Percentiles rank a stretch among this genome's conserved stretches.
These are phyloP conservation scores for Holacanthus passer DNA, from an alignment of 2,113 vertebrate species.

Conservation along the genomic window DNA sequence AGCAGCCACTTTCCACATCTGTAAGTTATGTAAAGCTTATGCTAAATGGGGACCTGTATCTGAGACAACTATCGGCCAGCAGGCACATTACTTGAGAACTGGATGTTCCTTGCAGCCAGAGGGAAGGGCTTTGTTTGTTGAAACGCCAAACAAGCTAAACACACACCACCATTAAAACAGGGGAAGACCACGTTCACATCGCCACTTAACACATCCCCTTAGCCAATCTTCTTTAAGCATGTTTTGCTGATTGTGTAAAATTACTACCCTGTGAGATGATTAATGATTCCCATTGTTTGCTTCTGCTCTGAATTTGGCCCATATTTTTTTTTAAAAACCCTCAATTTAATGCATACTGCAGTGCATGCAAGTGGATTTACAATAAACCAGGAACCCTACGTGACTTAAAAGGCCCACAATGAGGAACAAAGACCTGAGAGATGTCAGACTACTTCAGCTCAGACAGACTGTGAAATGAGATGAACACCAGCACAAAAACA, in stretches of 20 bases:
- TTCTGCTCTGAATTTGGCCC: slow-evolving; percentile 8
- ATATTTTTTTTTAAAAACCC: not conserved
- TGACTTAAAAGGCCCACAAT: not conserved
- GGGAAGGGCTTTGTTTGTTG: slow-evolving; percentile 72
- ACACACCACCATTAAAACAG: slow-evolving; percentile 59
- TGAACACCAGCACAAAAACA: not conserved
- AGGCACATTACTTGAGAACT: slow-evolving; percentile 34
- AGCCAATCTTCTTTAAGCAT: not conserved
- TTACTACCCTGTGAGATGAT: slow-evolving; percentile 15
- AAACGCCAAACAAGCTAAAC: slow-evolving; percentile 62
- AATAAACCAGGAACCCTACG: not conserved
- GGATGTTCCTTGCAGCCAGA: slow-evolving; percentile 33
- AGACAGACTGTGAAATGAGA: not conserved
- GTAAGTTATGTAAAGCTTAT: slow-evolving; percentile 41
- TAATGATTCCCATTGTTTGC: slow-evolving; percentile 38
- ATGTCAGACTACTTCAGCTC: not conserved
- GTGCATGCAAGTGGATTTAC: not conserved
- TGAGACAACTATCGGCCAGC: slow-evolving; percentile 39
- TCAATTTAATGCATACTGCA: not conserved
- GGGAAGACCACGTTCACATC: slow-evolving; percentile 50
- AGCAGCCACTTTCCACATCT: slow-evolving; percentile 11
- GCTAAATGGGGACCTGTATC: slow-evolving; percentile 41
- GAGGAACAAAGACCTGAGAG: not conserved
- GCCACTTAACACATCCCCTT: not conserved
- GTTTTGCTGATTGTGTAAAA: slow-evolving; percentile 1